Conservation (phyloP, 1,140 invertebrate species). For the Aphis craccivora region DNA sequence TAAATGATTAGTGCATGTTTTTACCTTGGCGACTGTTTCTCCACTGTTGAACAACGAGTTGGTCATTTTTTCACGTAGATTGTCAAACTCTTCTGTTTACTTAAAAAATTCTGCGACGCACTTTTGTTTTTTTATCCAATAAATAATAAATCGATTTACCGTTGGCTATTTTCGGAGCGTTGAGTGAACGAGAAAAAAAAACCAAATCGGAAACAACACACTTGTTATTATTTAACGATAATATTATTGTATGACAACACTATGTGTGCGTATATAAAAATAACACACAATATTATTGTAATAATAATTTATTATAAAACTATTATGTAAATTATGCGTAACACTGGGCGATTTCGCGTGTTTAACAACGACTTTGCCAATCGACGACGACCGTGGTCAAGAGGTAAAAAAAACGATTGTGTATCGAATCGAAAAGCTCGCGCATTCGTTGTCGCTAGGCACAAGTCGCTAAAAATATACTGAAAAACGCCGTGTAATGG, state of each 20-base stretch:
- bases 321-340: neutral
- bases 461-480: slow-evolving; percentile 16
- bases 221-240: neutral
- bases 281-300: neutral
- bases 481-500: neutral
- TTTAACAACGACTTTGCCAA: slow-evolving; percentile 30
- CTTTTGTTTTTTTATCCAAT: neutral
- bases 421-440: neutral
- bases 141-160: slow-evolving; percentile 27
- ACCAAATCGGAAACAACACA: neutral
- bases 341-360: neutral
- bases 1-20: neutral
- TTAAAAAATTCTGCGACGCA: slow-evolving; percentile 2
- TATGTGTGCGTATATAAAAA: neutral
- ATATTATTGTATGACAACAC: neutral
- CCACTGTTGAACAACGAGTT: slow-evolving; percentile 54
- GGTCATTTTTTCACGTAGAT: slow-evolving; percentile 25
- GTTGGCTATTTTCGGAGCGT: neutral
- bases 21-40: slow-evolving; percentile 55
- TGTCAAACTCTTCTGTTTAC: neutral
- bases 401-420: neutral
- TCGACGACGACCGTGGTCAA: neutral
- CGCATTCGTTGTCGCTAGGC: neutral
- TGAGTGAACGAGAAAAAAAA: neutral
- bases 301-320: neutral